phyloP scores from a whole-genome alignment of 2,888 invertebrate genomes.

The Pinctada fucata region DNA sequence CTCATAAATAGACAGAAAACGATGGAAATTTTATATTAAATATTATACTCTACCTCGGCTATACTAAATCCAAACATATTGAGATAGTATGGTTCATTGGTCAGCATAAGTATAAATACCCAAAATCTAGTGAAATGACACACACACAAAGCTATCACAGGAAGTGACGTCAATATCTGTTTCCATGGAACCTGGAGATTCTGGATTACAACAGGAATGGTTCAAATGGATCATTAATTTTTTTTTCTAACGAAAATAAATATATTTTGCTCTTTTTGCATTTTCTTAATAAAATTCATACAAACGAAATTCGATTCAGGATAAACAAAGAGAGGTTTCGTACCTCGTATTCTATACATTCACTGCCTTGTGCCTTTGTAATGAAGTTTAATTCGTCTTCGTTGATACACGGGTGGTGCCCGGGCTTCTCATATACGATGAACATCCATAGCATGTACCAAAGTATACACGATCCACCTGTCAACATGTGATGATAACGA shows the following conservation, averaged over 20 bases:
- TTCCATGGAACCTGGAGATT: slow-evolving; percentile 69
- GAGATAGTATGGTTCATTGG: slow-evolving; percentile 74
- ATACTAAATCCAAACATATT: slow-evolving; percentile 72
- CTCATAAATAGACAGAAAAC: too few relatives aligned
- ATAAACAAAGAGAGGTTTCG: not conserved
- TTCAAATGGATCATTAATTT: too few relatives aligned
- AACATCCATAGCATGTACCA: slow-evolving; percentile 71
- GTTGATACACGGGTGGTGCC: slow-evolving; percentile 67
- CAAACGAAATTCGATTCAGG: too few relatives aligned
- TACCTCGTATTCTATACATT: slow-evolving; percentile 68
- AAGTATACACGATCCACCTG: slow-evolving; percentile 68
- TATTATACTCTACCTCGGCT: slow-evolving; percentile 61
- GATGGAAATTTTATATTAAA: too few relatives aligned
- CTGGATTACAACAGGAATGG: slow-evolving; percentile 54
- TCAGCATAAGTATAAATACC: slow-evolving; percentile 73
- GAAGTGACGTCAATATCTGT: slow-evolving; percentile 69
- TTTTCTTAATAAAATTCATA: too few relatives aligned
- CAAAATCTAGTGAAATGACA: slow-evolving; percentile 74
- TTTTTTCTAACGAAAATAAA: too few relatives aligned
- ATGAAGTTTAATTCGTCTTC: slow-evolving; percentile 64
- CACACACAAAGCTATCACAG: slow-evolving; percentile 70
- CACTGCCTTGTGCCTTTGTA: slow-evolving; percentile 61
- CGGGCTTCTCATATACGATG: slow-evolving; percentile 68
- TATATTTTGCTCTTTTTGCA: too few relatives aligned
- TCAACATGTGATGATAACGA: not conserved